Conservation (phyloP, 35 echinoderm and acorn worm species). For the Eucidaris tribuloides region DNA sequence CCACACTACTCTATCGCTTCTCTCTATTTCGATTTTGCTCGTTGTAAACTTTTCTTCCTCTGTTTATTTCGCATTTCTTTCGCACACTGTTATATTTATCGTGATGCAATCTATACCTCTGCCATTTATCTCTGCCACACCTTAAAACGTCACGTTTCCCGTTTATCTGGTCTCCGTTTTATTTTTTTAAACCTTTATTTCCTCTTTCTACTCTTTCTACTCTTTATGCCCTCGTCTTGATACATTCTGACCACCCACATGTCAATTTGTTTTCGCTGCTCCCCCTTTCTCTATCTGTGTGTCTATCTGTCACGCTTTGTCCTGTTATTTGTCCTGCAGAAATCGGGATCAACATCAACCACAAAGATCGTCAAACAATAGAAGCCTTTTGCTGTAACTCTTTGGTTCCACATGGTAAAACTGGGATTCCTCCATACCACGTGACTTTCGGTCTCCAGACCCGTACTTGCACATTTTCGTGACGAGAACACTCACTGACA, state of each 20-base stretch:
- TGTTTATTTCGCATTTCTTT: no score
- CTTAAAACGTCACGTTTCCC: no score
- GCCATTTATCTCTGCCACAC: no score
- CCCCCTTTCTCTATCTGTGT: not conserved
- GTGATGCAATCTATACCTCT: no score
- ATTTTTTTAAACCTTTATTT: not conserved
- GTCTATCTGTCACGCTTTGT: not conserved
- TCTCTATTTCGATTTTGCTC: no score
- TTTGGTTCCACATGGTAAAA: slow-evolving; percentile 20
- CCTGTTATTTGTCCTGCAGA: not conserved
- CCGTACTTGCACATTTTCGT: not conserved
- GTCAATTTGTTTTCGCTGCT: not conserved
- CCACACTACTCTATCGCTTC: no score
- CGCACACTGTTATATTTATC: no score
- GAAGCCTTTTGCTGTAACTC: slow-evolving; percentile 15
- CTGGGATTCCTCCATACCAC: not conserved
- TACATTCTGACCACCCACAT: no score
- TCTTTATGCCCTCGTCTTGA: no score
- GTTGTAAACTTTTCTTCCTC: no score
- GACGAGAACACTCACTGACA: not conserved
- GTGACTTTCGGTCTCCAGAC: not conserved
- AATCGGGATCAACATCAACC: slow-evolving; percentile 6
- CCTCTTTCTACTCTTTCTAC: not conserved
- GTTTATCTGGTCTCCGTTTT: no score
- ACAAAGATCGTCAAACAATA: not conserved